A percentile compares a stretch with the other conserved stretches of the same genome.
Evolutionary conservation across 1,140 invertebrate genomes (phyloP).

Genomic region (Pararge aegeria): DNA sequence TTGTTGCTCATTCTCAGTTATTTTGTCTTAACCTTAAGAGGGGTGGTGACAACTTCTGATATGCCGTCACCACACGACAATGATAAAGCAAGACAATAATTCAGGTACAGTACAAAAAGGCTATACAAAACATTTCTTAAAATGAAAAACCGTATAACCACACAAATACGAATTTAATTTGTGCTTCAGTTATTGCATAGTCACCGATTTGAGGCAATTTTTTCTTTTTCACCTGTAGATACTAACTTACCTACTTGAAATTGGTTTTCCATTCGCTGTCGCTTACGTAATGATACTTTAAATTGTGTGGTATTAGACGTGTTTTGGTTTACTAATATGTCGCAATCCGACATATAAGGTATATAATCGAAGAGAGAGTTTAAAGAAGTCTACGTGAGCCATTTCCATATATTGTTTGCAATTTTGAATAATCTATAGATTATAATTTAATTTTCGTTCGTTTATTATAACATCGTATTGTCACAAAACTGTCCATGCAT

Average conservation of each 20-base stretch:
- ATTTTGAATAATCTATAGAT: too few relatives aligned
- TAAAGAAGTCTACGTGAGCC: not conserved
- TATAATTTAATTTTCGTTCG: too few relatives aligned
- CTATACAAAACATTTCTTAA: too few relatives aligned
- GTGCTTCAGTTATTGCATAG: not conserved
- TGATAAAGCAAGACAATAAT: too few relatives aligned
- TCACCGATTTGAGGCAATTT: not conserved
- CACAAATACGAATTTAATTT: too few relatives aligned
- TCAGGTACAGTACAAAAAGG: too few relatives aligned
- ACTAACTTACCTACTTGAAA: not conserved
- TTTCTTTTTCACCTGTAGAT: not conserved
- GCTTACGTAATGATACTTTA: not conserved
- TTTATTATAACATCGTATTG: not conserved
- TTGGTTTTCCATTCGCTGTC: not conserved
- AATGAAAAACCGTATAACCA: too few relatives aligned
- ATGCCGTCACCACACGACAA: too few relatives aligned
- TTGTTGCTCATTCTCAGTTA: too few relatives aligned
- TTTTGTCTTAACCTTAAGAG: too few relatives aligned
- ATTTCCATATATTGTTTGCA: not conserved
- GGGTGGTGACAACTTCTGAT: too few relatives aligned
- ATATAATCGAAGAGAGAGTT: conserved; percentile 2
- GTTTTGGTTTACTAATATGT: not conserved
- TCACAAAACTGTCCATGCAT: not conserved
- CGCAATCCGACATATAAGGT: not conserved
- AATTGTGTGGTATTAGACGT: not conserved